These are phyloP conservation scores for Cantharis rufa DNA, from an alignment of 2,888 invertebrate species.

Conservation along the genomic window DNA sequence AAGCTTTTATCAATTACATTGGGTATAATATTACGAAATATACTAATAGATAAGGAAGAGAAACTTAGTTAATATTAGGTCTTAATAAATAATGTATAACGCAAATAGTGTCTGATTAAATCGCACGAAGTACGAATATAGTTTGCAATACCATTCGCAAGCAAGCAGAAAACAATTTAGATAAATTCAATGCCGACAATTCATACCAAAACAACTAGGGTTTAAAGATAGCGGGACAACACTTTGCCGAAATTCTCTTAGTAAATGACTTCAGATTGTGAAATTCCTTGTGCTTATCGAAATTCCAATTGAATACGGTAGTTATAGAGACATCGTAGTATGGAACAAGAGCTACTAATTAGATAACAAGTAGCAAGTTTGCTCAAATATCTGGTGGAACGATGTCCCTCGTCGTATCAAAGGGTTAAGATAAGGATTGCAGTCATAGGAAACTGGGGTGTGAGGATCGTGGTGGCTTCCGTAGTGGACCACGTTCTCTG, in stretches of 20 bases:
- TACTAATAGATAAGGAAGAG: conserved; percentile 1
- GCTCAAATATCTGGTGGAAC: conserved; percentile 34
- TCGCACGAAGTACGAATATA: conserved; percentile 18
- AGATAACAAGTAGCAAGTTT: conserved; percentile 52
- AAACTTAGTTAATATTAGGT: conserved; percentile 2
- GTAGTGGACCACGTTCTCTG: conserved; percentile 42
- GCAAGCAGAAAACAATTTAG: conserved; percentile 47
- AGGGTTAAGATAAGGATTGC: conserved; percentile 28
- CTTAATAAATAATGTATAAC: conserved; percentile 2
- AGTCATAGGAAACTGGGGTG: conserved; percentile 24
- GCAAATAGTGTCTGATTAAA: conserved; percentile 24
- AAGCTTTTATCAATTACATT: neutral
- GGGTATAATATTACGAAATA: neutral
- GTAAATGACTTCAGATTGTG: conserved; percentile 43
- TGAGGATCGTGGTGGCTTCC: conserved; percentile 34
- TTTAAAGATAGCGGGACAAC: conserved; percentile 41
- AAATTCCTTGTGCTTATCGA: conserved; percentile 51
- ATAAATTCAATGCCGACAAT: conserved; percentile 49
- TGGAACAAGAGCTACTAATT: conserved; percentile 53
- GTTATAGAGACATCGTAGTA: conserved; percentile 52
- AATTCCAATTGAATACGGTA: conserved; percentile 52
- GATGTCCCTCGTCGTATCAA: conserved; percentile 8
- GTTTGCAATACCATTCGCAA: conserved; percentile 33
- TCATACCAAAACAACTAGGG: conserved; percentile 44
- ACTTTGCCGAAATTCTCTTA: conserved; percentile 30